Base-by-base conservation (phyloP, 2,888 invertebrate genomes). In the Aporophyla lueneburgensis region DNA sequence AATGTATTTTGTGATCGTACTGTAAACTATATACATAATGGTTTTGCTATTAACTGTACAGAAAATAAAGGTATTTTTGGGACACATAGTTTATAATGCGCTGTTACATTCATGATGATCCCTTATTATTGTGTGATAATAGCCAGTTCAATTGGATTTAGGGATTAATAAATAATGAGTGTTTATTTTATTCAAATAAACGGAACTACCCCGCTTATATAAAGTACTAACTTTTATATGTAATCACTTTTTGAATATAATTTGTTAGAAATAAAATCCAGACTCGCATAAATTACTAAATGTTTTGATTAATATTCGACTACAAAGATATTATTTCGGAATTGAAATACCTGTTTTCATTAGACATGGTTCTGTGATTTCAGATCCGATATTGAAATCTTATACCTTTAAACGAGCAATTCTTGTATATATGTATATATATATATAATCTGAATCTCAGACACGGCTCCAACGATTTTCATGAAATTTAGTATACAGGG, bases 371-470 rank as follows among this genome's bases (percentile, higher is more conserved):
- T 71, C n/a, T 63, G 14, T 73, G 65, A 80, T 59, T 76, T 73
- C 63, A 65, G 46, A 84, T 56, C 76, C 67, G 61, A 80, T 73
- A 76, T 71, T 54, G 73, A 74, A 76, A 83, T n/a, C n/a, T n/a
- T n/a, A n/a, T n/a, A n/a, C n/a, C n/a, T n/a, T n/a, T n/a, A n/a
- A n/a, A n/a, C n/a, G n/a, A n/a, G n/a, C n/a, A n/a, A n/a, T n/a
- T n/a, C n/a, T n/a, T n/a, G n/a, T n/a, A n/a, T n/a, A n/a, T n/a
- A n/a, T n/a, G n/a, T n/a, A n/a, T n/a, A n/a, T n/a, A n/a, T n/a
- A n/a, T n/a, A n/a, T n/a, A n/a, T n/a, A n/a, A n/a, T n/a, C n/a
- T n/a, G n/a, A n/a, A n/a, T n/a, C n/a, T n/a, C n/a, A n/a, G n/a
- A n/a, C n/a, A n/a, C n/a, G n/a, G n/a, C n/a, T n/a, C n/a, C n/a